phyloP scores from a whole-genome alignment of 2,888 invertebrate genomes.

The Priocnemis perturbator region DNA sequence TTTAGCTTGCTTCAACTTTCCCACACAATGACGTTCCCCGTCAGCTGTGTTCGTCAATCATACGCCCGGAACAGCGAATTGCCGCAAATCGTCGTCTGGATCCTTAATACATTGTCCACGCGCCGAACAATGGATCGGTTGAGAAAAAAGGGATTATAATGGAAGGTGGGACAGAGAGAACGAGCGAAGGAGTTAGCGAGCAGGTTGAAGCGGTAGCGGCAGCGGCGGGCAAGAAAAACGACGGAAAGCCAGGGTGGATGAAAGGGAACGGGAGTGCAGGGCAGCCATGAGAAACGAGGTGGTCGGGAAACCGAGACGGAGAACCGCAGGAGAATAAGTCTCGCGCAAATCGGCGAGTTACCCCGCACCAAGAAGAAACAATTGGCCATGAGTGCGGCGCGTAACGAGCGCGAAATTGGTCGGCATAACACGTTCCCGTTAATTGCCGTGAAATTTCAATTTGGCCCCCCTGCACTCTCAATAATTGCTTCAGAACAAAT shows the following conservation, averaged over 20 bases:
- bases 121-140: too few species aligned
- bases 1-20: too few species aligned
- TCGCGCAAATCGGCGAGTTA: conserved; percentile 36
- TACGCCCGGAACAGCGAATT: too few species aligned
- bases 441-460: conserved; percentile 41
- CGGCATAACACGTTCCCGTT: conserved; percentile 34
- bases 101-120: too few species aligned
- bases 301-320: conserved; percentile 20
- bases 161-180: neutral
- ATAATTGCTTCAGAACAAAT: too few species aligned
- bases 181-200: neutral
- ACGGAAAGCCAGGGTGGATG: neutral
- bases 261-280: neutral
- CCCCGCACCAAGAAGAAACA: conserved; percentile 41
- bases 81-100: too few species aligned
- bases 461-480: neutral
- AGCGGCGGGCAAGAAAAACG: too few species aligned
- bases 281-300: conserved; percentile 9
- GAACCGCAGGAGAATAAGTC: conserved; percentile 20
- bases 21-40: too few species aligned
- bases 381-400: conserved; percentile 32
- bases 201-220: too few species aligned
- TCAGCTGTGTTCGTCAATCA: too few species aligned
- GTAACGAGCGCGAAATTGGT: conserved; percentile 50
- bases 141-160: too few species aligned